These are phyloP conservation scores for Scaptomyza pallida DNA, from an alignment of 1,140 invertebrate species.

Conservation along the genomic window DNA sequence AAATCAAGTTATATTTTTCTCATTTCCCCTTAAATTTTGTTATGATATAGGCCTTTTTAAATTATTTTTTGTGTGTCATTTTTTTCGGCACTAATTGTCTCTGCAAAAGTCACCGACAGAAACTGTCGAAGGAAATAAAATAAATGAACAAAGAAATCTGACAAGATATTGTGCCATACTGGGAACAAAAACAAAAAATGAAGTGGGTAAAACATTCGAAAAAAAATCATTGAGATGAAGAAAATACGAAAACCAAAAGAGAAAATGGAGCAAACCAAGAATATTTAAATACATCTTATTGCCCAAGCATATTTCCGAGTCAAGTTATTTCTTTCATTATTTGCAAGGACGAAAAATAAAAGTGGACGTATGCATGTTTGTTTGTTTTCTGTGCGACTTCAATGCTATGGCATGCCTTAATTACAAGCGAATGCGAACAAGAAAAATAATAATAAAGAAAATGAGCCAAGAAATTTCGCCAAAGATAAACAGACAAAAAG, in stretches of 20 bases:
- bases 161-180: no score
- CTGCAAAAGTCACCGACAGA: slow-evolving; percentile 47
- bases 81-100: slow-evolving; percentile 51
- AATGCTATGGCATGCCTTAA: slow-evolving; percentile 62
- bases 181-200: background rate
- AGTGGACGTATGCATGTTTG: slow-evolving; percentile 31
- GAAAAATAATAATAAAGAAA: slow-evolving; percentile 61
- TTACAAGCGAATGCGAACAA: slow-evolving; percentile 63
- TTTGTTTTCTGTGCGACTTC: slow-evolving; percentile 7
- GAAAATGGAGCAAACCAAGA: slow-evolving; percentile 21
- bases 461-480: slow-evolving; percentile 63
- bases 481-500: slow-evolving; percentile 80
- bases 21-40: no score
- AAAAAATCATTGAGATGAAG: slow-evolving; percentile 22
- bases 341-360: slow-evolving; percentile 39
- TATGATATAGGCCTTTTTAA: no score
- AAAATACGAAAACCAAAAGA: slow-evolving; percentile 22
- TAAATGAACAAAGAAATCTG: no score
- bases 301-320: slow-evolving; percentile 44
- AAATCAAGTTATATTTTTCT: no score
- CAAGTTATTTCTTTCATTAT: slow-evolving; percentile 67
- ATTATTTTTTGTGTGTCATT: slow-evolving; percentile 21
- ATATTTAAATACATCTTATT: slow-evolving; percentile 59
- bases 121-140: slow-evolving; percentile 24
- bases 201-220: slow-evolving; percentile 1